phyloP scores from a whole-genome alignment of 1,140 invertebrate genomes.

The Anoplophora glabripennis region DNA sequence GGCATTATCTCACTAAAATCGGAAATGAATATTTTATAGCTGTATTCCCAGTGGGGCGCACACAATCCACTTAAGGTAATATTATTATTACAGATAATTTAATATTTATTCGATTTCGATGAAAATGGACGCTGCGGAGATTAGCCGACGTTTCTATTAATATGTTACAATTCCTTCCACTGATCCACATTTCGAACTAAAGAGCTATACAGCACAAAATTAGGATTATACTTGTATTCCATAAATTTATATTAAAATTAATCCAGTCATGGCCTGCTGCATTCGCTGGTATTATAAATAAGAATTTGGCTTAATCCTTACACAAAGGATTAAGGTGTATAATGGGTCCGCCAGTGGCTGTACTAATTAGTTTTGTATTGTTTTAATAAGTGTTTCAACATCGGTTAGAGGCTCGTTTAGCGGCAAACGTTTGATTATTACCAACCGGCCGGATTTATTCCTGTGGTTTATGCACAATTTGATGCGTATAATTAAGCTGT shows the following conservation, averaged over 20 bases:
- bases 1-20: too few species aligned
- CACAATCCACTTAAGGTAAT: constrained; percentile 15
- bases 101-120: constrained; percentile 18
- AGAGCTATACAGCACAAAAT: too few species aligned
- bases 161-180: constrained; percentile 2
- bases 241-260: constrained; percentile 19
- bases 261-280: neutral
- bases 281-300: constrained; percentile 13
- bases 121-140: constrained; percentile 11
- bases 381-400: constrained; percentile 6
- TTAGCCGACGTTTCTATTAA: constrained; percentile 13
- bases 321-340: constrained; percentile 9
- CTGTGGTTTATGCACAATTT: constrained; percentile 1
- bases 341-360: constrained; percentile 2
- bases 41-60: constrained; percentile 5
- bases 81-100: constrained; percentile 16
- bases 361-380: constrained; percentile 10
- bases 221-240: constrained; percentile 11
- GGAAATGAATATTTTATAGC: constrained; percentile 8
- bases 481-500: constrained; percentile 7
- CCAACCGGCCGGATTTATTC: too few species aligned
- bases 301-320: constrained; percentile 6
- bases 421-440: too few species aligned
- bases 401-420: too few species aligned
- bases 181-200: neutral